phyloP scores from a whole-genome alignment of 2,888 invertebrate genomes.

The Zelleria hepariella region DNA sequence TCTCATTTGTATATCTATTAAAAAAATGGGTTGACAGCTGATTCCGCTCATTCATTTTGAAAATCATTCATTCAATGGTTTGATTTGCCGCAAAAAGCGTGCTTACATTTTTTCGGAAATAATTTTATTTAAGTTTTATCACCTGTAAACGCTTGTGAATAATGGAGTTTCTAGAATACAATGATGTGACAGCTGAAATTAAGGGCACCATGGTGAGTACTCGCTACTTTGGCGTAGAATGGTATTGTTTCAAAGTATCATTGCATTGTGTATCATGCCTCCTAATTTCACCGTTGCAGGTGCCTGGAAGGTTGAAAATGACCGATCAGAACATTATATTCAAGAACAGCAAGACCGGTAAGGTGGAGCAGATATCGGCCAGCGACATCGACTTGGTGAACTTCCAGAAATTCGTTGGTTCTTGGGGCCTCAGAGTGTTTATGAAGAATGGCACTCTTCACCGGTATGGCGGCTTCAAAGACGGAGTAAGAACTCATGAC shows the following conservation, averaged over 20 bases:
- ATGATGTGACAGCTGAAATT: constrained; percentile 86
- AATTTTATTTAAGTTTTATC: not conserved
- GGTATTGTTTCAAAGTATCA: not conserved
- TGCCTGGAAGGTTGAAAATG: constrained; percentile 91
- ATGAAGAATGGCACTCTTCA: constrained; percentile 91
- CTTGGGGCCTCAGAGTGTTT: constrained; percentile 91
- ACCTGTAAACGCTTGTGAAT: constrained; percentile 8
- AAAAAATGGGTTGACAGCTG: too few species aligned
- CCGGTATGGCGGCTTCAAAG: constrained; percentile 95
- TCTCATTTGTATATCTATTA: too few species aligned
- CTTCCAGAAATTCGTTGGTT: constrained; percentile 93
- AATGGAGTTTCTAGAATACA: constrained; percentile 91
- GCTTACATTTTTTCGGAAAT: not conserved
- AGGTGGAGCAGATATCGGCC: constrained; percentile 90
- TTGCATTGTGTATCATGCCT: not conserved
- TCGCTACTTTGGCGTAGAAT: not conserved
- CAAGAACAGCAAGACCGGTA: constrained; percentile 96
- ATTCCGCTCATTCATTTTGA: too few species aligned
- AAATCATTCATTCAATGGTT: not conserved
- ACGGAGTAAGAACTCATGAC: constrained; percentile 75
- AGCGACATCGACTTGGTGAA: constrained; percentile 91
- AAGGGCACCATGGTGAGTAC: constrained; percentile 87
- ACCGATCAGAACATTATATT: constrained; percentile 92
- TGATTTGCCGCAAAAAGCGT: not conserved
- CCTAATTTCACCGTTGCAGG: constrained; percentile 68